A percentile compares a stretch with the other conserved stretches of the same genome.
phyloP scores from a whole-genome alignment of 2,797 vertebrate species.

The Nyctalus aviator region DNA sequence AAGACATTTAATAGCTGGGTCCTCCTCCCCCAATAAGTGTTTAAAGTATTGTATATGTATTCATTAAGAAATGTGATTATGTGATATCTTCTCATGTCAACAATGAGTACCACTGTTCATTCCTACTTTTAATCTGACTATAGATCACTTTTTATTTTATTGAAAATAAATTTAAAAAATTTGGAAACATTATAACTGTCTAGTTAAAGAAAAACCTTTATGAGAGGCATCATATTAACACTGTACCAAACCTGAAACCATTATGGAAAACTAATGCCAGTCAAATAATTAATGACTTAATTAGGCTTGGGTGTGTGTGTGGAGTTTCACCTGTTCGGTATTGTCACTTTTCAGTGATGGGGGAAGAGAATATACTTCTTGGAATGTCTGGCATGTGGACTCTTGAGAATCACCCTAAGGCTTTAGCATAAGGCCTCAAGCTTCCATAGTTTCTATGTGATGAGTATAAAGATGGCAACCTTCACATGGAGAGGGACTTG shows the following conservation, averaged over 20 bases:
- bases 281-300: background rate
- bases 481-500: background rate
- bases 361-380: background rate
- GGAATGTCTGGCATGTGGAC: background rate
- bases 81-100: slow-evolving; percentile 65
- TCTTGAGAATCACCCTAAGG: background rate
- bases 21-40: slow-evolving; percentile 53
- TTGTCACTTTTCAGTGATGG: background rate
- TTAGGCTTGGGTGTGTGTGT: background rate
- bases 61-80: slow-evolving; percentile 72
- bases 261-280: background rate
- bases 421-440: background rate
- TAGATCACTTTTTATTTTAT: slow-evolving; percentile 69
- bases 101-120: slow-evolving; percentile 56
- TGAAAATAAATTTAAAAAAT: slow-evolving; percentile 50
- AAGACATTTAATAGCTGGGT: slow-evolving; percentile 60
- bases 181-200: slow-evolving; percentile 33
- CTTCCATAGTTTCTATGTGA: background rate
- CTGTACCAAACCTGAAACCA: slow-evolving; percentile 21
- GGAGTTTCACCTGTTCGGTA: background rate
- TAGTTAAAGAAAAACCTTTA: slow-evolving; percentile 55
- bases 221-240: slow-evolving; percentile 16
- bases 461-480: background rate
- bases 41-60: slow-evolving; percentile 72
- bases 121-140: slow-evolving; percentile 54